phyloP scores from a whole-genome alignment of 2,797 vertebrate genomes.

The Crocodylus rhombifer region DNA sequence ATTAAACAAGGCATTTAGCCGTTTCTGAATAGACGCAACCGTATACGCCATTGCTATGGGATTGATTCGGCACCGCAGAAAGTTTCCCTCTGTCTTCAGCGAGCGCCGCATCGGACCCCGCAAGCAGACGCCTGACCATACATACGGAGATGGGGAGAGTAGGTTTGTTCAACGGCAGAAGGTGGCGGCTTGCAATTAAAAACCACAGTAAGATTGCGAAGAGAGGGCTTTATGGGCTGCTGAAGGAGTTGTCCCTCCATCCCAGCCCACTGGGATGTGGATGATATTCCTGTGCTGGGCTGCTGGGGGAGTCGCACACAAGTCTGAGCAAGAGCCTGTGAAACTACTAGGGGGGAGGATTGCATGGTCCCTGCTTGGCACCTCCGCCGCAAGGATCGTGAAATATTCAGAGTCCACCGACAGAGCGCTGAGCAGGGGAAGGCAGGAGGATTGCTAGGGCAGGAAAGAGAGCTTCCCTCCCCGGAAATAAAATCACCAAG shows the following conservation, averaged over 20 bases:
- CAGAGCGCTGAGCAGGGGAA: accelerated
- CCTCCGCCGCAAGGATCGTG: not conserved
- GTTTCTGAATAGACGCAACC: not conserved
- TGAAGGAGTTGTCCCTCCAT: accelerated
- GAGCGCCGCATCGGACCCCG: not conserved
- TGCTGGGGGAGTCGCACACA: accelerated
- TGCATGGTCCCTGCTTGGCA: not conserved
- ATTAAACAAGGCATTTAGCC: accelerated
- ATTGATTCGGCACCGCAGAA: not conserved
- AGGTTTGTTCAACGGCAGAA: not conserved
- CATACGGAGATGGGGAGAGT: not conserved
- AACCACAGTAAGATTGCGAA: not conserved
- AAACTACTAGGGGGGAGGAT: accelerated
- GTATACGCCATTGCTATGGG: accelerated
- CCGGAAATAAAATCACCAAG: not conserved
- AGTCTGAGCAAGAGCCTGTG: not conserved
- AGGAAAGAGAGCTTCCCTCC: accelerated
- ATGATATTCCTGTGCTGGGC: not conserved
- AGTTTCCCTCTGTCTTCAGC: not conserved
- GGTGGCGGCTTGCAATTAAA: not conserved
- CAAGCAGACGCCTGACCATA: not conserved
- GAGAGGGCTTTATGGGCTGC: not conserved
- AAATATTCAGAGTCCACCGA: accelerated
- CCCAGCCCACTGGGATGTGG: accelerated
- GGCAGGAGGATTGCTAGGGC: accelerated